A percentile compares a stretch with the other conserved stretches of the same genome.
phyloP scores from a whole-genome alignment of 1,140 invertebrate species.

The Globodera ellingtonae region DNA sequence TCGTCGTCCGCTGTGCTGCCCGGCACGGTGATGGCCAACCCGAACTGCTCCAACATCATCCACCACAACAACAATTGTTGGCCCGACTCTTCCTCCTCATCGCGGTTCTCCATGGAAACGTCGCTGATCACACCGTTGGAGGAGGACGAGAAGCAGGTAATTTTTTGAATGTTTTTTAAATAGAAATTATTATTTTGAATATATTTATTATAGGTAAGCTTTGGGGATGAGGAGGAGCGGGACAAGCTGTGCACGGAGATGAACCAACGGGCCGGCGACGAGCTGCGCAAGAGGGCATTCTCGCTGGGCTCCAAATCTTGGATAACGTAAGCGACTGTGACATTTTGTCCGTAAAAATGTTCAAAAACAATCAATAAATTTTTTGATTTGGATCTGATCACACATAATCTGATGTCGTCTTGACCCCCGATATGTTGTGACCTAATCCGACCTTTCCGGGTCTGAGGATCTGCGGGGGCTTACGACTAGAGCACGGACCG shows the following conservation, averaged over 20 bases:
- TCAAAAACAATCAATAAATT: neutral
- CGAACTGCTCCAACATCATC: neutral
- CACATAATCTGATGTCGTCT: too few species aligned
- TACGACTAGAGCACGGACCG: too few species aligned
- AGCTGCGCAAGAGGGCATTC: constrained; percentile 37
- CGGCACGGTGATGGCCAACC: neutral
- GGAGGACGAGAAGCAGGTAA: constrained; percentile 21
- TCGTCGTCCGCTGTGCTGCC: neutral
- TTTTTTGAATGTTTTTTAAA: neutral
- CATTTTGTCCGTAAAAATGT: too few species aligned
- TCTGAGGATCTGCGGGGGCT: too few species aligned
- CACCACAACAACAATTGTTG: constrained; percentile 19
- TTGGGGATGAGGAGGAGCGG: constrained; percentile 26
- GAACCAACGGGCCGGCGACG: constrained; percentile 16
- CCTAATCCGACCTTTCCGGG: too few species aligned
- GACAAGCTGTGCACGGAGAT: neutral
- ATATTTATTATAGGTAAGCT: constrained; percentile 7
- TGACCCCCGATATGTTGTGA: too few species aligned
- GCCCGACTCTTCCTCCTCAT: constrained; percentile 21
- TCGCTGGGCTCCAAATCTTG: constrained; percentile 33
- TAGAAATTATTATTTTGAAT: neutral
- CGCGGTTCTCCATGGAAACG: constrained; percentile 31
- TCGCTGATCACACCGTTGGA: constrained; percentile 29
- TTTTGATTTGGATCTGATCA: neutral
- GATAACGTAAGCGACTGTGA: constrained; percentile 26